These are phyloP conservation scores for Tringa solitaria DNA, from an alignment of 2,113 vertebrate genomes.

Conservation along the genomic window DNA sequence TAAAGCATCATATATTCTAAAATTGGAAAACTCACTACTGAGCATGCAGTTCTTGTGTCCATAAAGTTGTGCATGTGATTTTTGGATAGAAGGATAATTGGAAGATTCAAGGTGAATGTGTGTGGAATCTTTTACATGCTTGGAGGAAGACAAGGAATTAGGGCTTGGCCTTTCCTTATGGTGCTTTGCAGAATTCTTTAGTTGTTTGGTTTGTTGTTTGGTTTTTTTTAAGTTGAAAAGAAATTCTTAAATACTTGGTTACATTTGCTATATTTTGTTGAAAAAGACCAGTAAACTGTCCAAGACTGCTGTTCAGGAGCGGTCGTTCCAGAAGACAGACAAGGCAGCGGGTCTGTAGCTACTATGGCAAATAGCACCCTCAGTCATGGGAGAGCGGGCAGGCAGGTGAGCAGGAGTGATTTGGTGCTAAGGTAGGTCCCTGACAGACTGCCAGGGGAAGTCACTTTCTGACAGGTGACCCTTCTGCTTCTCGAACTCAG, in stretches of 20 bases:
- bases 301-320: neutral
- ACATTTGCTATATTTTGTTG: neutral
- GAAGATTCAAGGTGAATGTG: neutral
- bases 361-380: neutral
- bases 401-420: neutral
- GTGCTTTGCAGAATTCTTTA: neutral
- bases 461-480: constrained; percentile 84
- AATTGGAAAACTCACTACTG: neutral
- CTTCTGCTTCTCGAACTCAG: constrained; percentile 85
- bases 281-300: neutral
- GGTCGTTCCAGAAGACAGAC: neutral
- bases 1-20: neutral
- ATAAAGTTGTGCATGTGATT: neutral
- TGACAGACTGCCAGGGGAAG: constrained; percentile 81
- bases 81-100: neutral
- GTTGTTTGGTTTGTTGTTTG: too few relatives aligned
- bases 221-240: neutral
- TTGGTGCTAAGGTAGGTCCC: constrained; percentile 4
- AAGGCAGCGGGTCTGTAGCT: neutral
- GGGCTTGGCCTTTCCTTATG: neutral
- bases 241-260: neutral
- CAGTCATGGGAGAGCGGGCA: too few relatives aligned
- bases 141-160: neutral
- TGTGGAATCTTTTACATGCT: neutral
- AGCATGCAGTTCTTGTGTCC: neutral